Conservation (phyloP, 2,113 vertebrate genomes). For the Spea bombifrons region DNA sequence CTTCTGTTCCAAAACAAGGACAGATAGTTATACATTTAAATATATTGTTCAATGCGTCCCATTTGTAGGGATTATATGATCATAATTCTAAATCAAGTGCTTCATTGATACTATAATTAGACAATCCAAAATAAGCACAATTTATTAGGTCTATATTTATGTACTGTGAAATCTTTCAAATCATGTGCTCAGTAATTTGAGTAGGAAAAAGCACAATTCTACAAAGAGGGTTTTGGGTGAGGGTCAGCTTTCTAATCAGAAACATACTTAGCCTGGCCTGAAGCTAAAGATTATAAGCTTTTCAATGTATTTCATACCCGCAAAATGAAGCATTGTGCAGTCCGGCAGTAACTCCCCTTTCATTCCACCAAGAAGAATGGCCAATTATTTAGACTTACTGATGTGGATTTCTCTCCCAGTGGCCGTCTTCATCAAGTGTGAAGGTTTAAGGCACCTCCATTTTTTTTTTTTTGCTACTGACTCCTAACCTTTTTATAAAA, state of each 20-base stretch:
- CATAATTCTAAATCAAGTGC: conserved; percentile 57
- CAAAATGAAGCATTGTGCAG: conserved; percentile 61
- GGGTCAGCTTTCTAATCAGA: conserved; percentile 76
- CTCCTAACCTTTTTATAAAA: conserved; percentile 51
- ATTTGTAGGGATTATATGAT: conserved; percentile 16
- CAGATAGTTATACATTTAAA: background rate
- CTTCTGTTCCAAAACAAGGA: too few species aligned
- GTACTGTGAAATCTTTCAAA: conserved; percentile 81
- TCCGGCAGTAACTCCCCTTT: conserved; percentile 61
- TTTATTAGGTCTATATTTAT: conserved; percentile 77
- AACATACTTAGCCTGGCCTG: conserved; percentile 70
- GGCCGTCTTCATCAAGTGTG: conserved; percentile 54
- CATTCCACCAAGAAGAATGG: conserved; percentile 55
- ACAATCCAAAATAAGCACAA: conserved; percentile 64
- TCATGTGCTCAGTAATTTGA: conserved; percentile 75
- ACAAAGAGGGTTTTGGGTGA: conserved; percentile 74
- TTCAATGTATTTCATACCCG: conserved; percentile 66
- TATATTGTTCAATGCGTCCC: background rate
- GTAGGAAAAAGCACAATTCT: conserved; percentile 70
- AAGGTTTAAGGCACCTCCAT: conserved; percentile 40
- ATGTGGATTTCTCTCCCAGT: conserved; percentile 54
- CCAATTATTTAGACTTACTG: conserved; percentile 63
- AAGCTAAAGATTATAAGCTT: conserved; percentile 66
- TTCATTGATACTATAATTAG: conserved; percentile 64
- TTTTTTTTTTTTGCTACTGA: background rate